Percentiles rank a stretch among this genome's conserved stretches.
Evolutionary conservation across 2,113 vertebrate species (phyloP).

Genomic region (Marcusenius ussheri): DNA sequence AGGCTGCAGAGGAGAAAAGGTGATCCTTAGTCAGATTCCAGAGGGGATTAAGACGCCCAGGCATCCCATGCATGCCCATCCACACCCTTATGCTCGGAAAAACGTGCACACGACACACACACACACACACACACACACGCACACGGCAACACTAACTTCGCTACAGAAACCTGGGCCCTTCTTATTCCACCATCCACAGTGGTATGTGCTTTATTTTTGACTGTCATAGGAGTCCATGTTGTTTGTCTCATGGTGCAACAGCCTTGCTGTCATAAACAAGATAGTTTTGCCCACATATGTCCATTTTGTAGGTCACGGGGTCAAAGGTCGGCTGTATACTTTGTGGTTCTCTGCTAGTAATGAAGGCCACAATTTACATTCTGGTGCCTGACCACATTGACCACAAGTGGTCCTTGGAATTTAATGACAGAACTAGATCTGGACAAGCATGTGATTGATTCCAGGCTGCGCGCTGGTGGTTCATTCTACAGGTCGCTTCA

Average conservation of each 20-base stretch:
- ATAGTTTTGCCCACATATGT: neutral
- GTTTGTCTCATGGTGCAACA: neutral
- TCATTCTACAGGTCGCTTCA: slow-evolving; percentile 16
- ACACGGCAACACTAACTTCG: neutral
- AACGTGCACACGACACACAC: neutral
- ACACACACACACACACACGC: neutral
- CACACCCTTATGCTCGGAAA: neutral
- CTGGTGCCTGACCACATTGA: neutral
- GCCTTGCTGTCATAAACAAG: neutral
- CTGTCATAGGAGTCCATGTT: neutral
- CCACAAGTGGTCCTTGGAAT: neutral
- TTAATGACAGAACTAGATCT: neutral
- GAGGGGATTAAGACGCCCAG: slow-evolving; percentile 14
- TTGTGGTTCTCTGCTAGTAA: neutral
- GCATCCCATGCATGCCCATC: neutral
- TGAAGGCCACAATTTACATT: neutral
- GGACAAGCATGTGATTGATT: neutral
- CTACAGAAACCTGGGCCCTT: neutral
- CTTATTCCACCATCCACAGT: neutral
- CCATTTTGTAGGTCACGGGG: neutral
- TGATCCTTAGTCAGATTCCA: slow-evolving; percentile 13
- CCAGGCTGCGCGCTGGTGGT: neutral
- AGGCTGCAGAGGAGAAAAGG: slow-evolving; percentile 9
- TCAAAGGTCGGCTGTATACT: neutral
- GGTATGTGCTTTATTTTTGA: neutral